These are phyloP conservation scores for Indri indri DNA, from an alignment of 2,113 vertebrate species.

Conservation along the genomic window DNA sequence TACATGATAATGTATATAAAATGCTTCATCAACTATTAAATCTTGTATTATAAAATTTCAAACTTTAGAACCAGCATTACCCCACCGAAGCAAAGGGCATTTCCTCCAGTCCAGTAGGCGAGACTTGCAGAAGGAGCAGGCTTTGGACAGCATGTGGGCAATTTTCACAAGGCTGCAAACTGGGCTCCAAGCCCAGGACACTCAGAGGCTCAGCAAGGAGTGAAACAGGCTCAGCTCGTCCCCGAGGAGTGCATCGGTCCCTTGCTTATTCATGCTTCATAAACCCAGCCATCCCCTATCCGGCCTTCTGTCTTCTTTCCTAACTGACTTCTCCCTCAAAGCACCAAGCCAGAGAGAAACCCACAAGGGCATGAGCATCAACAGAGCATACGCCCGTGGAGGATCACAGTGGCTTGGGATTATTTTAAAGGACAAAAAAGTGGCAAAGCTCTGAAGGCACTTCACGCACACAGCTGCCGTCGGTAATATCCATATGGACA, in stretches of 20 bases:
- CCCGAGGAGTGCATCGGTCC: background rate
- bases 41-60: background rate
- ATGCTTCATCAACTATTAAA: background rate
- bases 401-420: background rate
- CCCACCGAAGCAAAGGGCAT: background rate
- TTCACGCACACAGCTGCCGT: background rate
- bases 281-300: background rate
- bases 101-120: background rate
- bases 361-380: background rate
- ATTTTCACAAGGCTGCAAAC: slow-evolving; percentile 3
- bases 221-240: background rate
- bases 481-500: too few species aligned
- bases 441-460: background rate
- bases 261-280: background rate
- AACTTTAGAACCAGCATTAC: background rate
- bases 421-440: background rate
- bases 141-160: background rate
- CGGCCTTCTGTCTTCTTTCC: slow-evolving; percentile 28
- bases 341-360: slow-evolving; percentile 11
- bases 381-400: background rate
- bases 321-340: slow-evolving; percentile 57
- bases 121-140: background rate
- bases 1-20: background rate
- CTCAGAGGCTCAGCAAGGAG: background rate
- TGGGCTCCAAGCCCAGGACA: slow-evolving; percentile 16